Conservation (phyloP, 2,888 invertebrate genomes). For the Pantelozetes paolii region DNA sequence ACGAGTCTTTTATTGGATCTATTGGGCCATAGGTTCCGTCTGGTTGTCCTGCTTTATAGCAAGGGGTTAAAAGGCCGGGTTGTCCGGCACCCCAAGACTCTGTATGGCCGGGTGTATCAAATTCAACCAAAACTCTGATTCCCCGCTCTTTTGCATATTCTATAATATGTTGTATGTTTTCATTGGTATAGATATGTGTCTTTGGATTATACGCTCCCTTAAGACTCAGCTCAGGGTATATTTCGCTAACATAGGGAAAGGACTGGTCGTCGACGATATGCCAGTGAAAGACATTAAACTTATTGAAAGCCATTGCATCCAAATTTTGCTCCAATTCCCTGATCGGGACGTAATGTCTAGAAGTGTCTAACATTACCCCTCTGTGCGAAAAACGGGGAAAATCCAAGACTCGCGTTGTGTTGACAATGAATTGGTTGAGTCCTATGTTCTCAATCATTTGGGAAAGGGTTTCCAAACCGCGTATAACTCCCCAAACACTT, state of each 20-base stretch:
- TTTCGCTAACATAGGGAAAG: constrained; percentile 67
- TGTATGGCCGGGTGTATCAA: constrained; percentile 88
- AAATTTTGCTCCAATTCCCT: constrained; percentile 59
- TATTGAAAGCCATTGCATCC: constrained; percentile 83
- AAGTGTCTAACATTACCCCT: constrained; percentile 81
- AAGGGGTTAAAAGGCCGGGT: constrained; percentile 68
- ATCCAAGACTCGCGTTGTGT: constrained; percentile 53
- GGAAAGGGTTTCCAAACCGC: constrained; percentile 79
- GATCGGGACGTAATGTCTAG: constrained; percentile 76
- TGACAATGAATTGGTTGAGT: constrained; percentile 50
- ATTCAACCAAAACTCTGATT: constrained; percentile 82
- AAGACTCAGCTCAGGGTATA: constrained; percentile 51
- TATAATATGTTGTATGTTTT: constrained; percentile 65
- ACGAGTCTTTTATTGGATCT: constrained; percentile 53
- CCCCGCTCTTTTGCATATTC: constrained; percentile 73
- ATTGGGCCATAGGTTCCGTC: constrained; percentile 63
- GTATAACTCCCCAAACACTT: constrained; percentile 73
- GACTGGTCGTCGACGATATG: constrained; percentile 74
- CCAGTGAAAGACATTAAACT: constrained; percentile 92
- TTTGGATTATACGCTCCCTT: constrained; percentile 43
- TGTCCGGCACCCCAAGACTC: constrained; percentile 76
- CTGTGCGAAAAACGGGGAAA: constrained; percentile 80
- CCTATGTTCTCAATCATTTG: constrained; percentile 62
- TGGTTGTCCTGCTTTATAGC: constrained; percentile 66
- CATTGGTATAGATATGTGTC: constrained; percentile 62